Conservation (phyloP, 1,140 invertebrate genomes). For the Ladona fulva region DNA sequence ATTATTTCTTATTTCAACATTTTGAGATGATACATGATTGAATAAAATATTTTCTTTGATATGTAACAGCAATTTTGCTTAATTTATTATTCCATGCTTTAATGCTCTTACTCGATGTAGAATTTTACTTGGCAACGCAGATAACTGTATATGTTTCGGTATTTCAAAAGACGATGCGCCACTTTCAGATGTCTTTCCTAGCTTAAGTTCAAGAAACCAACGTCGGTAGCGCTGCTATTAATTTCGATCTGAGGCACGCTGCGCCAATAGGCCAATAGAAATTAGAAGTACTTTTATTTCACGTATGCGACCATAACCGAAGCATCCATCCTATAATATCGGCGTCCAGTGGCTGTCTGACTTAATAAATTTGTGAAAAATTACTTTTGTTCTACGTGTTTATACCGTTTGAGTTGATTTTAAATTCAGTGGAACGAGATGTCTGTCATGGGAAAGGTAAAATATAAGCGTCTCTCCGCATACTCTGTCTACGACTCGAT, state of each 20-base stretch:
- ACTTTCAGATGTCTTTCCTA: background rate
- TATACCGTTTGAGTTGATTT: background rate
- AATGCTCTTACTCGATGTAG: no score
- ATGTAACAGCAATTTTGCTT: no score
- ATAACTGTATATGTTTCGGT: background rate
- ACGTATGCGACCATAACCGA: background rate
- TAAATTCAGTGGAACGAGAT: background rate
- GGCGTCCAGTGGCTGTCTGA: background rate
- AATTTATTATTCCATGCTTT: no score
- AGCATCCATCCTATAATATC: background rate
- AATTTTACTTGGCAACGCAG: background rate
- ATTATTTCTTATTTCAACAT: no score
- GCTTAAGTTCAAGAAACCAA: background rate
- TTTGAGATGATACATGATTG: no score
- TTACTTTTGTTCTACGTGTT: background rate
- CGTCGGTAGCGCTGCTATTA: background rate
- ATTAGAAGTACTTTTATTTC: constrained; percentile 3
- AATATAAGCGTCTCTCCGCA: background rate
- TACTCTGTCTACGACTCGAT: background rate
- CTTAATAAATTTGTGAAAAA: background rate
- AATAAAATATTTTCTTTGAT: no score
- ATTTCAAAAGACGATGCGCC: background rate
- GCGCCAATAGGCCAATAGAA: constrained; percentile 7
- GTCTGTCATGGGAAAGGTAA: constrained; percentile 4
- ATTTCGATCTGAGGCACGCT: constrained; percentile 7